Percentiles rank a stretch among this genome's conserved stretches.
These are phyloP conservation scores for Melanotus villosus DNA, from an alignment of 2,888 invertebrate species.

Conservation along the genomic window DNA sequence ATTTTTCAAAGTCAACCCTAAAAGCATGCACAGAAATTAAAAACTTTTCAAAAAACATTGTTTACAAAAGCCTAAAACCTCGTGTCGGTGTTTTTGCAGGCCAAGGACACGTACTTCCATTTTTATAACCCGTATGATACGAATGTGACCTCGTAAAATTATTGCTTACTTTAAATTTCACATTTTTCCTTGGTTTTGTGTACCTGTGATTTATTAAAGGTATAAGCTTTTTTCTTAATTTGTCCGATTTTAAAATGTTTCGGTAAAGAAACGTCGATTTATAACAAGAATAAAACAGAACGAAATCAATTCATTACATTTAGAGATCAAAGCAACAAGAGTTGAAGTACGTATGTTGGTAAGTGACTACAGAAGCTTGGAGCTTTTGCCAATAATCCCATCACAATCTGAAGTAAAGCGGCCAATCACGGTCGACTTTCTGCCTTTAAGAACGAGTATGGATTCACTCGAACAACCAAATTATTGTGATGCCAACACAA, in stretches of 20 bases:
- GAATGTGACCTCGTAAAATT: slow-evolving; percentile 18
- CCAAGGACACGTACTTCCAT: slow-evolving; percentile 32
- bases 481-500: slow-evolving; percentile 41
- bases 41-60: too few relatives aligned
- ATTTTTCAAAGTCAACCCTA: too few relatives aligned
- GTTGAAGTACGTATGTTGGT: slow-evolving; percentile 29
- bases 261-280: too few relatives aligned
- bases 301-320: slow-evolving; percentile 38
- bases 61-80: slow-evolving; percentile 5
- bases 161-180: slow-evolving; percentile 2
- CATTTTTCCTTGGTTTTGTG: neutral
- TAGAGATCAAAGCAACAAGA: slow-evolving; percentile 32
- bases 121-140: slow-evolving; percentile 30
- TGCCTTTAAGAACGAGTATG: slow-evolving; percentile 34
- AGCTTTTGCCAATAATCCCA: slow-evolving; percentile 41
- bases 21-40: too few relatives aligned
- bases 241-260: too few relatives aligned
- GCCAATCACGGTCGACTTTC: slow-evolving; percentile 39
- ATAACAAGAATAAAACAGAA: slow-evolving; percentile 2
- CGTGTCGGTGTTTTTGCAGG: slow-evolving; percentile 13
- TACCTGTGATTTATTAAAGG: neutral
- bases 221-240: too few relatives aligned
- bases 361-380: slow-evolving; percentile 28
- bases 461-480: slow-evolving; percentile 38
- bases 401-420: slow-evolving; percentile 38